A percentile compares a stretch with the other conserved stretches of the same genome.
phyloP scores from a whole-genome alignment of 2,113 vertebrate species.

The Crotophaga sulcirostris region DNA sequence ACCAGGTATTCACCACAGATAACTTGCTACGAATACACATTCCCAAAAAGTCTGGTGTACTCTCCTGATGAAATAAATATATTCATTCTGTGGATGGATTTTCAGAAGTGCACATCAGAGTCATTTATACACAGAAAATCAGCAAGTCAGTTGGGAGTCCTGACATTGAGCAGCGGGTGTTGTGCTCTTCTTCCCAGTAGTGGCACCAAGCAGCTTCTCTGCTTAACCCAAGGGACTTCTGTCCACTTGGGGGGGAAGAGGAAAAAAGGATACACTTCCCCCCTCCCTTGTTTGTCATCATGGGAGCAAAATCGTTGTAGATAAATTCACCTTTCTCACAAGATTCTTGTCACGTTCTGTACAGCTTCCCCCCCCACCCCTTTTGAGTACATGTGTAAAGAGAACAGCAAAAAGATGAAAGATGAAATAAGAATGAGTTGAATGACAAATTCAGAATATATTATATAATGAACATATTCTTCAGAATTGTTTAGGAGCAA shows the following conservation, averaged over 20 bases:
- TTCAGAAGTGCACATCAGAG: background rate
- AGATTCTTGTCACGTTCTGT: background rate
- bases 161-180: background rate
- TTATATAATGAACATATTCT: background rate
- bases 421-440: background rate
- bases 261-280: background rate
- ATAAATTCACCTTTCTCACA: background rate
- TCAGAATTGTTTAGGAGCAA: background rate
- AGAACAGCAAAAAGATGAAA: background rate
- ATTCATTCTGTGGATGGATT: background rate
- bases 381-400: background rate
- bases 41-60: background rate
- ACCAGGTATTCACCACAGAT: background rate
- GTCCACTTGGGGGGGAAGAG: background rate
- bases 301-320: background rate
- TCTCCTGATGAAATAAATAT: background rate
- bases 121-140: background rate
- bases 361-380: background rate
- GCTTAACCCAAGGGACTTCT: background rate
- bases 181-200: background rate
- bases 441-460: background rate
- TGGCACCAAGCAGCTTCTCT: background rate
- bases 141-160: background rate
- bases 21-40: background rate
- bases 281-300: background rate